These are phyloP conservation scores for Neosilurus mollespiculum DNA, from an alignment of 2,797 vertebrate species.

Conservation along the genomic window DNA sequence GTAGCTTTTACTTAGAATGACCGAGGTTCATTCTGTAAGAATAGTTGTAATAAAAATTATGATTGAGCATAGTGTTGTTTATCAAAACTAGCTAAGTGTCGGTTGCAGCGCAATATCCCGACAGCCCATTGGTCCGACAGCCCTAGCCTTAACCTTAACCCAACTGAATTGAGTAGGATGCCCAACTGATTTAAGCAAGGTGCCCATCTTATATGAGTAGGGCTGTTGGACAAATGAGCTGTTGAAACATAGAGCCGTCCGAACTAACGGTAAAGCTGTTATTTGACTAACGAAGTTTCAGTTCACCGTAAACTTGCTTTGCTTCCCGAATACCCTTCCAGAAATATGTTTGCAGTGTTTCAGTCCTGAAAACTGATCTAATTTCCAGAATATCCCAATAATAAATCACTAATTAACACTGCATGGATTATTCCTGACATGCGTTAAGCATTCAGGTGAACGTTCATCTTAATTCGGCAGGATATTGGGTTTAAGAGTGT, in stretches of 20 bases:
- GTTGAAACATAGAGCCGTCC: no score
- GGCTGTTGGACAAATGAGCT: no score
- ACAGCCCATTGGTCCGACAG: no score
- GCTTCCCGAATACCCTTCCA: neutral
- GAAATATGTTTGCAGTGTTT: neutral
- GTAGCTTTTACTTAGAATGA: no score
- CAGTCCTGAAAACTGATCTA: neutral
- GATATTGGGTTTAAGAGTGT: slow-evolving; percentile 39
- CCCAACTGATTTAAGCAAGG: no score
- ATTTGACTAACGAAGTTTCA: neutral
- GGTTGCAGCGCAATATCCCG: no score
- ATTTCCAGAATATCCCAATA: neutral
- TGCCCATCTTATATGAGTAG: no score
- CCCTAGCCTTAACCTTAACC: no score
- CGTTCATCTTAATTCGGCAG: neutral
- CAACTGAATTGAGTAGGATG: no score
- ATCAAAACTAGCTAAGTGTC: neutral
- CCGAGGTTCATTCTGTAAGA: neutral
- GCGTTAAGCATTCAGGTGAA: neutral
- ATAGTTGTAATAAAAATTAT: neutral
- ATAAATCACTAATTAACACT: no score
- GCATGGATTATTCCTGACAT: neutral
- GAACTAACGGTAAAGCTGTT: no score
- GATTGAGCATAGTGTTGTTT: neutral
- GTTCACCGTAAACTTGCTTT: no score